Evolutionary conservation across 2,888 invertebrate species (phyloP).

Genomic region (Acronicta leporina): DNA sequence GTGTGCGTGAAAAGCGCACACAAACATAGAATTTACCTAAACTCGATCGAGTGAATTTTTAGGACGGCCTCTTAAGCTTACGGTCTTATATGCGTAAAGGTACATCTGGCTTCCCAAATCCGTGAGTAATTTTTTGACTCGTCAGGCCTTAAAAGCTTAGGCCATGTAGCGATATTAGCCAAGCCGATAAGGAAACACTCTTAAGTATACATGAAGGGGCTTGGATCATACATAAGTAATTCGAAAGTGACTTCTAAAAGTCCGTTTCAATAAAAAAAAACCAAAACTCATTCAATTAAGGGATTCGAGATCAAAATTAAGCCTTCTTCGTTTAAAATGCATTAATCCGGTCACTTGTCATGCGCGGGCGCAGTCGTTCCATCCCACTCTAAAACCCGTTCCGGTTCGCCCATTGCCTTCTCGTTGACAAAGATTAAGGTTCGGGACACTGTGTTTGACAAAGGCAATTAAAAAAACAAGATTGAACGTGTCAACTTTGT

Average conservation of each 20-base stretch:
- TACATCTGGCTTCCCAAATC: not conserved
- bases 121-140: conserved; percentile 6
- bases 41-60: too few relatives aligned
- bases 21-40: too few relatives aligned
- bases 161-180: conserved; percentile 17
- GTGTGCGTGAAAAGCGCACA: too few relatives aligned
- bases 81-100: not conserved
- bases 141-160: conserved; percentile 23
- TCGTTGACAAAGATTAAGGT: conserved; percentile 80
- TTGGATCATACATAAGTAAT: conserved; percentile 44
- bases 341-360: conserved; percentile 89
- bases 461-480: conserved; percentile 64
- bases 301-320: conserved; percentile 84
- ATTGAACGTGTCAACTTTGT: conserved; percentile 69
- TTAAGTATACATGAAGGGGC: conserved; percentile 20
- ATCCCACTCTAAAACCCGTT: conserved; percentile 85
- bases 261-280: conserved; percentile 60
- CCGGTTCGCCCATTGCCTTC: conserved; percentile 71
- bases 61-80: not conserved
- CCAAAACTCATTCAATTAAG: conserved; percentile 83
- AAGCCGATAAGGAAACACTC: conserved; percentile 24
- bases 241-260: conserved; percentile 51
- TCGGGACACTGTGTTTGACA: conserved; percentile 67
- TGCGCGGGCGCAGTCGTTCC: conserved; percentile 73
- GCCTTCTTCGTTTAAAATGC: conserved; percentile 88